A percentile compares a stretch with the other conserved stretches of the same genome.
Evolutionary conservation across 1,140 invertebrate genomes (phyloP).

Genomic region (Coenobita brevimanus): DNA sequence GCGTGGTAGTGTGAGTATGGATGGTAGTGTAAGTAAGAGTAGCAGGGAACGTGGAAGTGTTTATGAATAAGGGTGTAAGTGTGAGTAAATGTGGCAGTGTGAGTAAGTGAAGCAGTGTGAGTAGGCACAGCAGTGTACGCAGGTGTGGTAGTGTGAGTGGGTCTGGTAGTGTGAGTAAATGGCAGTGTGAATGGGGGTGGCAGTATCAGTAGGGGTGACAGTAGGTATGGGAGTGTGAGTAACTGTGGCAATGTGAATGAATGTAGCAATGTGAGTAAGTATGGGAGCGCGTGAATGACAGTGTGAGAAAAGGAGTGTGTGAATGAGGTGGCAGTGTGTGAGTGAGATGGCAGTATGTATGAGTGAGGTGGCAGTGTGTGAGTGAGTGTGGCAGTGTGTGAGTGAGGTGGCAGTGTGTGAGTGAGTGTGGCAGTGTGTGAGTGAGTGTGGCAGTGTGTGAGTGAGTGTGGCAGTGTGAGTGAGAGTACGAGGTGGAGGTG

Average conservation of each 20-base stretch:
- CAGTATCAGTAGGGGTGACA: background rate
- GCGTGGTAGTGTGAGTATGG: slow-evolving; percentile 16
- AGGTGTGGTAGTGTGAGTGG: background rate
- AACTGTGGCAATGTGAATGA: background rate
- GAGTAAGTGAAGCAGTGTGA: background rate
- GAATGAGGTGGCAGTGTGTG: background rate
- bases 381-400: background rate
- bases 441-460: too few relatives aligned
- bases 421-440: background rate
- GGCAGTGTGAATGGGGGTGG: too few relatives aligned
- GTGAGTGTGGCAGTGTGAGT: background rate
- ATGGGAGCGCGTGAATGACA: slow-evolving; percentile 1
- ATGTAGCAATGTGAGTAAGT: background rate
- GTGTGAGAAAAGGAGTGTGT: background rate
- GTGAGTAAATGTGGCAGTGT: background rate
- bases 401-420: background rate
- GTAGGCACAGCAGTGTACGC: background rate
- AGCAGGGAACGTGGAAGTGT: too few relatives aligned
- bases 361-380: background rate
- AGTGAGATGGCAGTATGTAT: background rate
- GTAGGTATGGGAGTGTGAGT: too few relatives aligned
- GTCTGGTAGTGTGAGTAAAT: background rate
- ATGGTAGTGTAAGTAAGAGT: background rate
- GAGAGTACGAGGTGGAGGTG: too few relatives aligned
- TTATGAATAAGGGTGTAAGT: background rate